These are phyloP conservation scores for Athalia cordata DNA, from an alignment of 2,888 invertebrate species.

Conservation along the genomic window DNA sequence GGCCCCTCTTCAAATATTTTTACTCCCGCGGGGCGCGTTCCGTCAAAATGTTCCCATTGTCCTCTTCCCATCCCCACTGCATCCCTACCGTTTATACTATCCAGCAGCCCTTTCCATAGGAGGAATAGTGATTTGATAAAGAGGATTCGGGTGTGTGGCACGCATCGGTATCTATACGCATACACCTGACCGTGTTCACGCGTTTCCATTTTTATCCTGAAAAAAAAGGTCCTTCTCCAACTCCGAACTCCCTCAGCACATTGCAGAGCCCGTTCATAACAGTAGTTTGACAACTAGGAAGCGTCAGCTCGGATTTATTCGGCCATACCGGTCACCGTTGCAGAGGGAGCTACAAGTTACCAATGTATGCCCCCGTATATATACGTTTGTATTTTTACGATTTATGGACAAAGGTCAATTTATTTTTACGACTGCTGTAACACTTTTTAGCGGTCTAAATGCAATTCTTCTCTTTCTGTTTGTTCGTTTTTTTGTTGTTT, in stretches of 20 bases:
- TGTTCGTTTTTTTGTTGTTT: neutral
- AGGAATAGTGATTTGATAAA: slow-evolving; percentile 47
- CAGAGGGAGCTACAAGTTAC: slow-evolving; percentile 43
- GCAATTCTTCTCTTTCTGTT: neutral
- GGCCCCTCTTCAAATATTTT: slow-evolving; percentile 60
- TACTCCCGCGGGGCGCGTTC: slow-evolving; percentile 58
- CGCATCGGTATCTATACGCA: neutral
- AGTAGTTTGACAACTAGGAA: slow-evolving; percentile 48
- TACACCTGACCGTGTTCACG: slow-evolving; percentile 35
- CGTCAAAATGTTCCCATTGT: slow-evolving; percentile 62
- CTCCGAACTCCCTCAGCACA: slow-evolving; percentile 24
- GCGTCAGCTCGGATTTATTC: slow-evolving; percentile 47
- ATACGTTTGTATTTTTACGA: slow-evolving; percentile 28
- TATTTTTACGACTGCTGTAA: slow-evolving; percentile 27
- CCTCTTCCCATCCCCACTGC: slow-evolving; percentile 53
- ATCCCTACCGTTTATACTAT: slow-evolving; percentile 48
- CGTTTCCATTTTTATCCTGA: slow-evolving; percentile 20
- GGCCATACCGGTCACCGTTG: slow-evolving; percentile 22
- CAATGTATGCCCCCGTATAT: slow-evolving; percentile 8
- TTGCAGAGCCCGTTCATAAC: slow-evolving; percentile 41
- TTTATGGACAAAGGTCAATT: slow-evolving; percentile 38
- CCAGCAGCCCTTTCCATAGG: slow-evolving; percentile 34
- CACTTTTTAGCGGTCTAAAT: slow-evolving; percentile 9
- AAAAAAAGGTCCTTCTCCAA: slow-evolving; percentile 24
- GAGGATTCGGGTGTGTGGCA: slow-evolving; percentile 46